Base-by-base conservation (phyloP, 2,888 invertebrate species). In the Cosmia trapezina region DNA sequence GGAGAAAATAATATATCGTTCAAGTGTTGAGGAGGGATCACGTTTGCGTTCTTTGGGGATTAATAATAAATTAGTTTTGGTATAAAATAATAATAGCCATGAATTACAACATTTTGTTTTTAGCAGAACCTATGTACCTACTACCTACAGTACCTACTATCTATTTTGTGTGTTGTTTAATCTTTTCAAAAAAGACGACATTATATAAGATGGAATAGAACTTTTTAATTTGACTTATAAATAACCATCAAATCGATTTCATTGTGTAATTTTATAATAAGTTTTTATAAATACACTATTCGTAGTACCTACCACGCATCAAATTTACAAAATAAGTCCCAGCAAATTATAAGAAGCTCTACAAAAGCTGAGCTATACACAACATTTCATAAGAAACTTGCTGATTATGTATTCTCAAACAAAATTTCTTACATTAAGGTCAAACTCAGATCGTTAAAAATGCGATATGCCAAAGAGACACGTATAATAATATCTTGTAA, bases 321-420 rank as follows among this genome's bases (percentile, higher is more conserved):
- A 5, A 28, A 28, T 28, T 28, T 28, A 28, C 28, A 7, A 63
- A 70, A n/a, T 53, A 64, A 66, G 57, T 60, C 12, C 19, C 4
- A 59, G 53, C 19, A 59, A 68, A 59, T 79, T 79, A 56, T 54
- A 37, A 69, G 47, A 70, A 80, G 12, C 53, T 45, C 33, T 47
- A 76, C 49, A 80, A 76, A 66, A 59, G 76, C 70, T 67, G 68
- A 76, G 73, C 83, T 80, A 19, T n/a, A 63, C 75, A 81, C 79
- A 78, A 83, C 76, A 84, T 79, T 88, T 86, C 73, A 47, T 54
- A 81, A 86, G 77, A 83, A 87, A 78, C 83, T 57, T 80, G 75
- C 80, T 84, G 85, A 84, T 84, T 84, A 80, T 64, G 64, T 69
- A 84, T 78, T 83, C 84, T 73, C 57, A 63, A 81, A 75, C 65